Percentiles rank a stretch among this genome's conserved stretches.
phyloP scores from a whole-genome alignment of 2,888 invertebrate genomes.

The Yponomeuta evonymella region DNA sequence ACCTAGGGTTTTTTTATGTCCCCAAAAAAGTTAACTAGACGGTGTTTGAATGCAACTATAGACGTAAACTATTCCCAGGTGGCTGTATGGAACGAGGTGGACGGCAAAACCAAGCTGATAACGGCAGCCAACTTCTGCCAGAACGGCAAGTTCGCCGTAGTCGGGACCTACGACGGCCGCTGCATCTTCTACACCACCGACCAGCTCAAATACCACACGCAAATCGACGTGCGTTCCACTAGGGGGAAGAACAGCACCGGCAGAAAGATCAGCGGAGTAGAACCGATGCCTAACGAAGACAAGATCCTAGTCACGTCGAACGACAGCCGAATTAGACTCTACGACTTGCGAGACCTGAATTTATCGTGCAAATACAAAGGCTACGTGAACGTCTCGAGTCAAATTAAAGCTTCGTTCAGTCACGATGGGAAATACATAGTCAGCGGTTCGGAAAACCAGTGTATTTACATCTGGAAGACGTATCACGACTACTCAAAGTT shows the following conservation, averaged over 20 bases:
- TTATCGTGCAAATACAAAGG: constrained; percentile 96
- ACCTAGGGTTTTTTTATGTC: too few relatives aligned
- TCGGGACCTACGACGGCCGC: constrained; percentile 98
- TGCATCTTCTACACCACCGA: constrained; percentile 99
- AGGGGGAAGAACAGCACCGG: constrained; percentile 97
- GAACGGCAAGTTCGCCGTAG: constrained; percentile 98
- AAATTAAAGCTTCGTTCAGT: constrained; percentile 97
- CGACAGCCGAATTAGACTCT: constrained; percentile 96
- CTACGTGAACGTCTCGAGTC: constrained; percentile 95
- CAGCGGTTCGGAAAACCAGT: constrained; percentile 97
- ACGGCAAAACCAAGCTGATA: constrained; percentile 94
- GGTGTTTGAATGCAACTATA: too few relatives aligned
- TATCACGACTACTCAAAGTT: constrained; percentile 97
- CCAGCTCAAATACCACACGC: constrained; percentile 98
- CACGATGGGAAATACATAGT: constrained; percentile 98
- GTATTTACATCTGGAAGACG: constrained; percentile 98
- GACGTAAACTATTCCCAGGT: constrained; percentile 68
- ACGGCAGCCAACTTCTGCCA: constrained; percentile 98
- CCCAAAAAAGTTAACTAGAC: too few relatives aligned
- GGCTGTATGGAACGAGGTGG: constrained; percentile 97
- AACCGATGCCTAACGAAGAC: constrained; percentile 96
- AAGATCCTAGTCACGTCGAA: constrained; percentile 98
- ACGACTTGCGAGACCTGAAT: constrained; percentile 95
- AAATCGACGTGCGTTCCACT: constrained; percentile 96
- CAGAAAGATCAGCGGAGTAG: constrained; percentile 97